Evolutionary conservation across 2,888 invertebrate species (phyloP), one percentile per base, ranked within the genome.

Genomic region (Drosophila ustulata): DNA sequence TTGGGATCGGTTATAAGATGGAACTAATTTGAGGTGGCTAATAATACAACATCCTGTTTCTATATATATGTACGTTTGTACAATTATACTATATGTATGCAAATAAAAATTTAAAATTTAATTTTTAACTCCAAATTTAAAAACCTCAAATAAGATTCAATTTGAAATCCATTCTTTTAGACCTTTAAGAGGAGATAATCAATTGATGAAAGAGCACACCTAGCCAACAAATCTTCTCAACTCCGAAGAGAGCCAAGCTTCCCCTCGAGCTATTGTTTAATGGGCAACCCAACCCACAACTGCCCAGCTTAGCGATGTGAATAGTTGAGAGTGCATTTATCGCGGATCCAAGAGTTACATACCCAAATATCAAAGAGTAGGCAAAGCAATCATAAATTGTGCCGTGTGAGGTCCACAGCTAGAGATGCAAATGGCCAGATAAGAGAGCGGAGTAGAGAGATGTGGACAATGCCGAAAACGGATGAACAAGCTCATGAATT

Each of bases 351-450:
- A 37, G 25, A 25, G 43, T 71, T 51, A 39, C 55, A 71, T 43
- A 13, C 37, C 39, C 39, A 32, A 37, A 46, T 34, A 57, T 7
- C 50, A 41, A 23, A 18, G 11, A 11, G 37, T 37, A 25, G 56
- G 18, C 30, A 56, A 51, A 43, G 39, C 34, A 32, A 56, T 80
- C 81, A 84, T 75, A 81, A 84, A 65, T 53, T 67, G 63, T 78
- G 88, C 76, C 88, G 88, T 82, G 85, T 82, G 82, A 85, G 82
- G 85, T 82, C 82, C 49, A 32, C 46, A 59, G 46, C 37, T 30
- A 37, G 23, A 68, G 61, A 72, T 76, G 39, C 51, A 49, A 58
- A 51, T 30, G 18, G 18, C n/a, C 62, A 57, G 73, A 67, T 64
- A 74, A 61, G 73, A 72, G 4, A 9, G 34, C 11, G 9, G 34